These are phyloP conservation scores for Echeneis naucrates DNA, from an alignment of 2,797 vertebrate genomes.

Conservation along the genomic window DNA sequence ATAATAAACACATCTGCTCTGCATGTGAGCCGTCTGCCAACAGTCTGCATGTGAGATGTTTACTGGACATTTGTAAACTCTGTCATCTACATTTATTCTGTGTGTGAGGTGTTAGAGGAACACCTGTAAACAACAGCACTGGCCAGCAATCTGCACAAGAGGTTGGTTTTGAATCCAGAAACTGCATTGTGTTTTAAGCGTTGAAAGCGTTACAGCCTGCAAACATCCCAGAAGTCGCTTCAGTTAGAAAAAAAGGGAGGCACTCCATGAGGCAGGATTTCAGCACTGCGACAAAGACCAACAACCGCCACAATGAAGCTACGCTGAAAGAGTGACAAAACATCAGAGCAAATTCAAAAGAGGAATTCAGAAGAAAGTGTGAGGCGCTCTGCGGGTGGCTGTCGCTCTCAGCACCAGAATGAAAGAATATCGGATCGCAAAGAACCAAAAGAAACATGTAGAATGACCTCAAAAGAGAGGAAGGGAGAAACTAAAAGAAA, in stretches of 20 bases:
- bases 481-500: background rate
- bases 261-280: background rate
- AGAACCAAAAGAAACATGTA: background rate
- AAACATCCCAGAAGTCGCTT: conserved; percentile 1
- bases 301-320: background rate
- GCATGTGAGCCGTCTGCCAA: too few relatives aligned
- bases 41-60: too few relatives aligned
- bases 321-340: conserved; percentile 18
- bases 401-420: conserved; percentile 9
- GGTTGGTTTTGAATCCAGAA: conserved; percentile 6
- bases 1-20: too few relatives aligned
- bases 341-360: conserved; percentile 25
- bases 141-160: background rate
- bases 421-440: background rate
- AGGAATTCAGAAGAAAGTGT: background rate
- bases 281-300: conserved; percentile 6
- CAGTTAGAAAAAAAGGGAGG: background rate
- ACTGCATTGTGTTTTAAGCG: background rate
- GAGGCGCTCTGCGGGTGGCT: conserved; percentile 30
- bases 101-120: too few relatives aligned
- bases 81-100: too few relatives aligned
- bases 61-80: too few relatives aligned
- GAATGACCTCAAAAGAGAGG: conserved; percentile 15
- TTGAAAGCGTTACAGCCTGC: background rate
- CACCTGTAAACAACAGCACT: too few relatives aligned